Evolutionary conservation across 2,888 invertebrate species (phyloP), one percentile per base, ranked within the genome.

Genomic region (Andrena chrysosceles): DNA sequence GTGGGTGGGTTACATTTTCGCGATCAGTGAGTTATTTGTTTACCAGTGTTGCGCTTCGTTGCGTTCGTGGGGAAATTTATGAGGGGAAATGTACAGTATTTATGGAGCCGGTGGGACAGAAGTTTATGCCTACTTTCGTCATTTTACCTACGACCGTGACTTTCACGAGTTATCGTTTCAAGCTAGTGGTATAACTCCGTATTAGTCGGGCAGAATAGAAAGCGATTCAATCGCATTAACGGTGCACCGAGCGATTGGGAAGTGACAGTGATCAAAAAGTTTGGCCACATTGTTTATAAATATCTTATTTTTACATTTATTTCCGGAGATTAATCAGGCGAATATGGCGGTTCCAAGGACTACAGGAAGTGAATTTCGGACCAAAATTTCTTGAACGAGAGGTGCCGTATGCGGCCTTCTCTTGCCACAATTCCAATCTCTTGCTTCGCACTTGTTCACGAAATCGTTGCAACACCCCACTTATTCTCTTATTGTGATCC

Each of bases 151-250:
- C 76, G 49, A 33, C 77, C 72, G 56, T 76, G 77, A 68, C 87
- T 86, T 86, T 84, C 86, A 59, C 84, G 81, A 77, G 63, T 76
- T 78, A 78, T 73, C 67, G 78, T 81, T 84, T 76, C 76, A 81
- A 60, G 75, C 81, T 76, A 84, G 73, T 76, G 68, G 87, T 69
- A 59, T 76, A 76, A 77, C 68, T 81, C 68, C 54, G 59, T 76
- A 52, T 64, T 63, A 72, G 48, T 54, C 64, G 52, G 33, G 10
- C 66, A 54, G 48, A 54, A 31, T 81, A 71, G 81, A 81, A 83
- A 81, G 71, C 81, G 59, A 68, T 56, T 68, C 56, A 13, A 31
- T 13, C 26, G 63, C 29, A 16, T 16, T 63, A 42, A 42, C 42
- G 13, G 13, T 4, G 13, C 42, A 13, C 3, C 1, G 42, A 42